These are phyloP conservation scores for Ectropis crepuscularia DNA, from an alignment of 2,888 invertebrate species.

Conservation along the genomic window DNA sequence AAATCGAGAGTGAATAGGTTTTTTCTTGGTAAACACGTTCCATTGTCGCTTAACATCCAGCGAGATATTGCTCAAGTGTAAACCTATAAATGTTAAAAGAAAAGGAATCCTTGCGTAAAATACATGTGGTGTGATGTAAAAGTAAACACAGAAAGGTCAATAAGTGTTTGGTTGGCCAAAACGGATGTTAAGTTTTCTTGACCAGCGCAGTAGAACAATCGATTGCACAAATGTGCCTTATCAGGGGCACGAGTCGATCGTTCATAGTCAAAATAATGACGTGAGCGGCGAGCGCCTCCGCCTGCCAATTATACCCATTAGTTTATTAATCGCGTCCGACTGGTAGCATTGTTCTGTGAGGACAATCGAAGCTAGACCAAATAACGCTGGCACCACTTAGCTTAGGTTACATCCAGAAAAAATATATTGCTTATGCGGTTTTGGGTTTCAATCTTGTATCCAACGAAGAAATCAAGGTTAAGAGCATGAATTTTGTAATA, in stretches of 20 bases:
- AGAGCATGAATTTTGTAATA: constrained; percentile 18
- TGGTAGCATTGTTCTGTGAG: constrained; percentile 73
- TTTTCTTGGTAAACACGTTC: no score
- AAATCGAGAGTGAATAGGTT: no score
- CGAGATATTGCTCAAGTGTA: no score
- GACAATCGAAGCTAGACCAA: constrained; percentile 82
- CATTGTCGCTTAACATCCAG: no score
- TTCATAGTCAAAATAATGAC: constrained; percentile 80
- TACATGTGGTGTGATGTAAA: no score
- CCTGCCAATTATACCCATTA: constrained; percentile 76
- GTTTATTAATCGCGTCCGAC: constrained; percentile 75
- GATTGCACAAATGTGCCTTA: constrained; percentile 68
- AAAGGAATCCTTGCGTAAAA: no score
- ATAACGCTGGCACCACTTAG: constrained; percentile 73
- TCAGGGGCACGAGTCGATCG: constrained; percentile 74
- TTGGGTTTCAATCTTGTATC: constrained; percentile 58
- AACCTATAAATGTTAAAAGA: no score
- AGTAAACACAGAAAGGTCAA: no score
- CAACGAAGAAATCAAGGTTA: constrained; percentile 51
- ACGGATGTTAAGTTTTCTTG: constrained; percentile 66
- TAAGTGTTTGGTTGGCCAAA: constrained; percentile 23
- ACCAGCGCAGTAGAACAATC: constrained; percentile 65
- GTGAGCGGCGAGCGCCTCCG: constrained; percentile 49
- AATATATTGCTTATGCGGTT: constrained; percentile 57
- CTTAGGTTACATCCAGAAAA: constrained; percentile 58